phyloP scores from a whole-genome alignment of 2,113 vertebrate genomes.

The Anoplopoma fimbria region DNA sequence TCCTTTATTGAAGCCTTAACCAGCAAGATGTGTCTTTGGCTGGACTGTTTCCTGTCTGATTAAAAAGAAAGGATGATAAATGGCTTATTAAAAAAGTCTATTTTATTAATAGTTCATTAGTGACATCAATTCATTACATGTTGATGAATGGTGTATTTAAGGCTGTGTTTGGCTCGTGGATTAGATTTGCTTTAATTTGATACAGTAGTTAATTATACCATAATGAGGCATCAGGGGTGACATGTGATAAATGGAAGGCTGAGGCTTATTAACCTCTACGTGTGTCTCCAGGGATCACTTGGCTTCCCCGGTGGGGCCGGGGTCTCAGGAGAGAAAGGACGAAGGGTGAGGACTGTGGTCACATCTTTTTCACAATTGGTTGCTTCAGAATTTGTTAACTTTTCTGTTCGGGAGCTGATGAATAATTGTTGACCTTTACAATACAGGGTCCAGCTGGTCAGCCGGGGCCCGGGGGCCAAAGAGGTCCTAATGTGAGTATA shows the following conservation, averaged over 20 bases:
- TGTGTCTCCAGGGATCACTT: conserved; percentile 86
- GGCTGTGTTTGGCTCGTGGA: conserved; percentile 72
- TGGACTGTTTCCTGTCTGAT: conserved; percentile 68
- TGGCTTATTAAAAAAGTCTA: conserved; percentile 71
- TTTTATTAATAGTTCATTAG: conserved; percentile 84
- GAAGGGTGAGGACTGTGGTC: conserved; percentile 85
- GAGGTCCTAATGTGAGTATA: conserved; percentile 88
- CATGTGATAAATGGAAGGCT: conserved; percentile 72
- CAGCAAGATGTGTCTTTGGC: conserved; percentile 52
- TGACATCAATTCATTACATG: conserved; percentile 78
- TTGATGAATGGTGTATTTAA: conserved; percentile 80
- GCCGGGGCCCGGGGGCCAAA: conserved; percentile 86
- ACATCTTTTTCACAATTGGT: conserved; percentile 23
- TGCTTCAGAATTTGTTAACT: conserved; percentile 1
- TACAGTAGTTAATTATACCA: conserved; percentile 81
- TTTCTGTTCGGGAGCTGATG: neutral
- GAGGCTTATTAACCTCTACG: conserved; percentile 77
- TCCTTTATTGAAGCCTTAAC: conserved; percentile 34
- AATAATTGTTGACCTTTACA: conserved; percentile 48
- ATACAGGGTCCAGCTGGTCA: conserved; percentile 90
- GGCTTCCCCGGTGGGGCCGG: conserved; percentile 88
- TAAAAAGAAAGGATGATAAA: conserved; percentile 78
- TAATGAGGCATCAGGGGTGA: conserved; percentile 77
- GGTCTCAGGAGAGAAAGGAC: conserved; percentile 90
- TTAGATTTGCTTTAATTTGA: conserved; percentile 82